A percentile compares a stretch with the other conserved stretches of the same genome.
phyloP scores from a whole-genome alignment of 2,888 invertebrate genomes.

The Torymus auratus region DNA sequence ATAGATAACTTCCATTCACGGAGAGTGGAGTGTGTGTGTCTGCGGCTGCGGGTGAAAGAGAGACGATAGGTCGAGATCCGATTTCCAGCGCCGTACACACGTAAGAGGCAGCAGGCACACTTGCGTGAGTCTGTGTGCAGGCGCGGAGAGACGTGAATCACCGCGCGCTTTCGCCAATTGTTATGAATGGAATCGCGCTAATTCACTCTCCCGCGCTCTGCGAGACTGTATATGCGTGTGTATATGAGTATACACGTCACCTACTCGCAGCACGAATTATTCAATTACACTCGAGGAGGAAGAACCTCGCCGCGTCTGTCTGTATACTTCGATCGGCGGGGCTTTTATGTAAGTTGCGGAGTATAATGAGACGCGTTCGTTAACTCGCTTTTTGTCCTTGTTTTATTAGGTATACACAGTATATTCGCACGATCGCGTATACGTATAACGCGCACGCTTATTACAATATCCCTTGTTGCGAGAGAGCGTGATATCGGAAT shows the following conservation, averaged over 20 bases:
- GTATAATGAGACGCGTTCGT: not conserved
- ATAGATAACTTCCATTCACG: conserved; percentile 24
- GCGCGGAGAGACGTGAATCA: conserved; percentile 19
- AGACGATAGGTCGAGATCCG: conserved; percentile 1
- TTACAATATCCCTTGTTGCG: no score
- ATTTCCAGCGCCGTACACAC: conserved; percentile 14
- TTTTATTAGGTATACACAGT: no score
- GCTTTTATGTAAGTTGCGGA: not conserved
- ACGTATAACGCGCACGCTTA: no score
- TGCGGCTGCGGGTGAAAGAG: not conserved
- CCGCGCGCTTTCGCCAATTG: conserved; percentile 55
- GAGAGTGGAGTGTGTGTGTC: not conserved
- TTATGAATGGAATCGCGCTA: conserved; percentile 52
- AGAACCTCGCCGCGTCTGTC: no score
- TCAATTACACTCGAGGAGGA: conserved; percentile 4
- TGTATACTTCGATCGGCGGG: not conserved
- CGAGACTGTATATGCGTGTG: not conserved
- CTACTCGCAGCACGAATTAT: not conserved
- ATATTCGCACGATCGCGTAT: no score
- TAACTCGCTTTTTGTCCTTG: not conserved
- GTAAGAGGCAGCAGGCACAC: not conserved
- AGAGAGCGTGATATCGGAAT: no score
- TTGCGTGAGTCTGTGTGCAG: not conserved
- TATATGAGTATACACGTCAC: not conserved
- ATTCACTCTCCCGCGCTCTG: conserved; percentile 20